Percentiles rank a stretch among this genome's conserved stretches.
Conservation (phyloP, 2,113 vertebrate species). For the Vulpes vulpes region DNA sequence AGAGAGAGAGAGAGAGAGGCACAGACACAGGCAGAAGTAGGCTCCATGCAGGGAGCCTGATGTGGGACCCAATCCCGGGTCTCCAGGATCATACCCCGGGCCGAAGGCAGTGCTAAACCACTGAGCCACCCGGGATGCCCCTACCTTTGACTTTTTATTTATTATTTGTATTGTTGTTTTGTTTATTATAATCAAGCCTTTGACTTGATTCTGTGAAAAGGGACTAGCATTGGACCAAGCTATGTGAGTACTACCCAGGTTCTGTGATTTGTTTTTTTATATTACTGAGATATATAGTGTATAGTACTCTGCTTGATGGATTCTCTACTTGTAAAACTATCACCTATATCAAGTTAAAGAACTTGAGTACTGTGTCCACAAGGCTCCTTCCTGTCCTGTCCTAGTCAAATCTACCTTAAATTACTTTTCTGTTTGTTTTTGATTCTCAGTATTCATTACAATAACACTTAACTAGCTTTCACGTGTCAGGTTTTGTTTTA, state of each 20-base stretch:
- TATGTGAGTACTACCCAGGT: neutral
- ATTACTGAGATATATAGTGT: neutral
- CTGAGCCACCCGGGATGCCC: no score
- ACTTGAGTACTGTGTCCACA: neutral
- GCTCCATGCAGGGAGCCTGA: no score
- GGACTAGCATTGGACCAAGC: neutral
- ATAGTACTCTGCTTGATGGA: neutral
- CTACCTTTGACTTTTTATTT: neutral
- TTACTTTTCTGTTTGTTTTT: neutral
- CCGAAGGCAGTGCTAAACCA: no score
- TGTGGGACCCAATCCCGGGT: no score
- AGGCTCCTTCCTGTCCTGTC: neutral
- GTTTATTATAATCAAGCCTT: neutral
- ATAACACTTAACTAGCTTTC: neutral
- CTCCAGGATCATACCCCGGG: no score
- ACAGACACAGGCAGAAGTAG: no score
- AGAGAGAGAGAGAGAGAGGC: no score
- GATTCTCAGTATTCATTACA: neutral
- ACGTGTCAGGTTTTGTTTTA: slow-evolving; percentile 4
- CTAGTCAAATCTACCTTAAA: neutral
- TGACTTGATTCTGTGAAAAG: slow-evolving; percentile 28
- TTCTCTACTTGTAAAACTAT: neutral
- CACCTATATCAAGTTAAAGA: neutral
- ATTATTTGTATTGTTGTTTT: neutral
- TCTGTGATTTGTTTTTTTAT: neutral